Evolutionary conservation across 2,888 invertebrate species (phyloP), one percentile per base, ranked within the genome.

Genomic region (Ptilodon capucinus): DNA sequence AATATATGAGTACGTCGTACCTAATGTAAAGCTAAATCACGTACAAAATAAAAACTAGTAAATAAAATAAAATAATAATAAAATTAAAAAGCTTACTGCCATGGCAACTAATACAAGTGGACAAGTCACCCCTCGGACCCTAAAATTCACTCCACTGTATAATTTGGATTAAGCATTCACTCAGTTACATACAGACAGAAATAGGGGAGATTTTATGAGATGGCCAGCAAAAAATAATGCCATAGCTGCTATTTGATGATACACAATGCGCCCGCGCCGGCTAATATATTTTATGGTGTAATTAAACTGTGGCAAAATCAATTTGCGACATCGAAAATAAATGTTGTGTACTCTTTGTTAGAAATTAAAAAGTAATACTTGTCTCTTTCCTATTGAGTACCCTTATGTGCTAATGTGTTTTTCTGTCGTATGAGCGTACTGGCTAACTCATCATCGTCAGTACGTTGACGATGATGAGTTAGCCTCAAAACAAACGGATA

Each of bases 101-200:
- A 39, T 35, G 9, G 21, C 32, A 14, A 19, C 5, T 40, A 39
- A 44, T 14, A 21, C 23, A 36, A 55, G 40, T 54, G 57, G 52
- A 34, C 44, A 51, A 44, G 9, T 42, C 19, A 48, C 44, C 42
- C n/a, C 23, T n/a, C 50, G 52, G 50, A 54, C 57, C 46, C 53
- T 35, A 41, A 21, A 35, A 38, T 42, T 44, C 53, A 42, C 44
- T 48, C 54, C 49, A 59, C 58, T 58, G 66, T 72, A 65, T 74
- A 70, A 74, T 76, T 75, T 67, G 66, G 68, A 76, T 75, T 76
- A 70, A 63, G 54, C 54, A 71, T 66, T 70, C 61, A 61, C 64
- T 67, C 68, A 60, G 62, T 65, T 54, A 53, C 54, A 45, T 8
- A 13, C 39, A 39, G 39, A 13, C 19, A 39, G 5, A 5, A 8